Conservation (phyloP, 2,888 invertebrate genomes). For the Nemotelus nigrinus region DNA sequence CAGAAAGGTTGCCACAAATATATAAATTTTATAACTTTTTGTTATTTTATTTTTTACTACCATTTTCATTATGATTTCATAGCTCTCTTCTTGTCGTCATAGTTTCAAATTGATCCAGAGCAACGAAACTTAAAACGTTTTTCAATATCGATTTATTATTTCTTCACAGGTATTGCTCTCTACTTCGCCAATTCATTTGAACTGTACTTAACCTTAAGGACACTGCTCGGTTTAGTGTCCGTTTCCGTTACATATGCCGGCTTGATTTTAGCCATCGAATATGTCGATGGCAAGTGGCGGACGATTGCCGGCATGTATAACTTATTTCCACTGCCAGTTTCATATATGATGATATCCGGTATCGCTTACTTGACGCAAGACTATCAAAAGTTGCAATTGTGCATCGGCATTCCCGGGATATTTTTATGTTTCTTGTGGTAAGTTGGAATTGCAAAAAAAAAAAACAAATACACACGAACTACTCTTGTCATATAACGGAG, state of each 20-base stretch:
- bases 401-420: conserved; percentile 78
- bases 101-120: too few relatives aligned
- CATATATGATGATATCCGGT: conserved; percentile 78
- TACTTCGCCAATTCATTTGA: conserved; percentile 77
- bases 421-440: conserved; percentile 75
- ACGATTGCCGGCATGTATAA: conserved; percentile 84
- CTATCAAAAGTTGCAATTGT: conserved; percentile 78
- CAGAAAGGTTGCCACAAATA: too few relatives aligned
- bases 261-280: conserved; percentile 81
- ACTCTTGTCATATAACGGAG: background rate
- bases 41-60: too few relatives aligned
- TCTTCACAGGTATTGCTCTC: conserved; percentile 67
- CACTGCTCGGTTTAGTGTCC: conserved; percentile 78
- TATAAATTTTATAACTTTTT: too few relatives aligned
- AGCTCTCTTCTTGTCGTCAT: too few relatives aligned
- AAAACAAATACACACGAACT: background rate
- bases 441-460: conserved; percentile 56
- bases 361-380: conserved; percentile 76
- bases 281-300: conserved; percentile 82
- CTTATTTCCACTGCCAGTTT: conserved; percentile 80
- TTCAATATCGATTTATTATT: background rate
- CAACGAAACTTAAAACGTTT: too few relatives aligned
- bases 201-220: conserved; percentile 75
- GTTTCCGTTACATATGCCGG: conserved; percentile 86
- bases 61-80: too few relatives aligned